A percentile compares a stretch with the other conserved stretches of the same genome.
These are phyloP conservation scores for Sylvilagus floridanus DNA, from an alignment of 2,797 vertebrate species.

Conservation along the genomic window DNA sequence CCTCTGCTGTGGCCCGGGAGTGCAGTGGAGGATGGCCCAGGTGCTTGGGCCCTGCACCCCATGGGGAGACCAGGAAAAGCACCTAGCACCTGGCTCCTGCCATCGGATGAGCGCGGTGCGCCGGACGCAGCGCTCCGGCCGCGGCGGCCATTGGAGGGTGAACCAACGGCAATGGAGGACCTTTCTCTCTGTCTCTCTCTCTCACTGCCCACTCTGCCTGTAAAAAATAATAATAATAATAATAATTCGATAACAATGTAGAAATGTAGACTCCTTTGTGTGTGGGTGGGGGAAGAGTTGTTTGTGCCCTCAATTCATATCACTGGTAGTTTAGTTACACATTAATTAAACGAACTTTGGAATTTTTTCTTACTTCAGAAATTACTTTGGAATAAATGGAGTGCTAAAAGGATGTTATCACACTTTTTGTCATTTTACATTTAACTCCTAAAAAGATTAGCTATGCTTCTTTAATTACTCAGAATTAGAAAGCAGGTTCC, in stretches of 20 bases:
- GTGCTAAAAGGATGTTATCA: slow-evolving; percentile 41
- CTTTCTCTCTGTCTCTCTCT: too few species aligned
- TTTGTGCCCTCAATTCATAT: background rate
- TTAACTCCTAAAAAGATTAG: slow-evolving; percentile 63
- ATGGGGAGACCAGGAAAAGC: too few species aligned
- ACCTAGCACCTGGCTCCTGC: too few species aligned
- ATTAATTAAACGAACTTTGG: slow-evolving; percentile 58
- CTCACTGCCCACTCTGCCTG: too few species aligned
- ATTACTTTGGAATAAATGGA: slow-evolving; percentile 65
- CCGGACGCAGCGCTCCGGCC: too few species aligned
- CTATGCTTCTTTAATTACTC: slow-evolving; percentile 51
- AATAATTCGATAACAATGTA: background rate
- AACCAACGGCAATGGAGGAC: too few species aligned
- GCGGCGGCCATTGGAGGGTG: too few species aligned
- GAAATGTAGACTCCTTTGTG: background rate
- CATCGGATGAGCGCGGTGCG: too few species aligned
- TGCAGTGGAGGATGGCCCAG: too few species aligned
- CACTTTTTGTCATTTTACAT: slow-evolving; percentile 53
- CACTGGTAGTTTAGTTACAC: background rate
- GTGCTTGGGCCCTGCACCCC: too few species aligned
- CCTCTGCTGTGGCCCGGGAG: too few species aligned
- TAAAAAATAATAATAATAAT: too few species aligned
- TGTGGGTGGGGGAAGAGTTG: background rate
- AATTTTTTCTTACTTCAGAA: slow-evolving; percentile 59
- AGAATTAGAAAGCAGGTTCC: slow-evolving; percentile 54